Conservation (phyloP, 2,888 invertebrate genomes). For the Agonum fuliginosum region DNA sequence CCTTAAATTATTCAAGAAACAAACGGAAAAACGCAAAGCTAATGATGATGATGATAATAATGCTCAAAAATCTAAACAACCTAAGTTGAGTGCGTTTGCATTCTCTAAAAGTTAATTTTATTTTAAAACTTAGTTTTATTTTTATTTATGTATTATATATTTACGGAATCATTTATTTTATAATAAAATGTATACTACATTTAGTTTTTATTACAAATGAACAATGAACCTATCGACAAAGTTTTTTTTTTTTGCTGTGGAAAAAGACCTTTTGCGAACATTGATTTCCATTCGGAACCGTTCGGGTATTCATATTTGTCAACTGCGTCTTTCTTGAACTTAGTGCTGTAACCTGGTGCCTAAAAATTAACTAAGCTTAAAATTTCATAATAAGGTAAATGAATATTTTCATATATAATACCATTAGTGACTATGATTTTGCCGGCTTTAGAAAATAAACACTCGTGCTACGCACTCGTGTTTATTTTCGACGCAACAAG, state of each 20-base stretch:
- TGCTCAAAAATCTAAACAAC: conserved; percentile 71
- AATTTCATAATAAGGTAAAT: too few species aligned
- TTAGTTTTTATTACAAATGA: not conserved
- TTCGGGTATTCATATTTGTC: conserved; percentile 83
- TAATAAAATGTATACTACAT: conserved; percentile 5
- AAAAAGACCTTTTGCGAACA: conserved; percentile 79
- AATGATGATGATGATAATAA: conserved; percentile 64
- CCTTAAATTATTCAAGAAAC: conserved; percentile 74
- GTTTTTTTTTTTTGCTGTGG: conserved; percentile 68
- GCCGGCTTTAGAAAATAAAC: too few species aligned
- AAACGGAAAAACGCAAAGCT: conserved; percentile 69
- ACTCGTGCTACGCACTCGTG: too few species aligned
- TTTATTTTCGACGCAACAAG: too few species aligned
- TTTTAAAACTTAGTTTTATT: conserved; percentile 23
- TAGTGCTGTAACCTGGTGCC: conserved; percentile 88
- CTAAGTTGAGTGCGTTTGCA: conserved; percentile 72
- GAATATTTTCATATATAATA: too few species aligned
- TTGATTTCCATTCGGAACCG: conserved; percentile 85
- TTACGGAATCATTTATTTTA: conserved; percentile 1
- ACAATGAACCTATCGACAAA: conserved; percentile 64
- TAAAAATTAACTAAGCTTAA: conserved; percentile 71
- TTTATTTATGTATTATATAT: conserved; percentile 20
- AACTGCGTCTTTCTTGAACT: conserved; percentile 82
- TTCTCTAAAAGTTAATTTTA: conserved; percentile 65
- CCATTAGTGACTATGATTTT: too few species aligned